Evolutionary conservation across 2,888 invertebrate species (phyloP).

Genomic region (Colostygia pectinataria): DNA sequence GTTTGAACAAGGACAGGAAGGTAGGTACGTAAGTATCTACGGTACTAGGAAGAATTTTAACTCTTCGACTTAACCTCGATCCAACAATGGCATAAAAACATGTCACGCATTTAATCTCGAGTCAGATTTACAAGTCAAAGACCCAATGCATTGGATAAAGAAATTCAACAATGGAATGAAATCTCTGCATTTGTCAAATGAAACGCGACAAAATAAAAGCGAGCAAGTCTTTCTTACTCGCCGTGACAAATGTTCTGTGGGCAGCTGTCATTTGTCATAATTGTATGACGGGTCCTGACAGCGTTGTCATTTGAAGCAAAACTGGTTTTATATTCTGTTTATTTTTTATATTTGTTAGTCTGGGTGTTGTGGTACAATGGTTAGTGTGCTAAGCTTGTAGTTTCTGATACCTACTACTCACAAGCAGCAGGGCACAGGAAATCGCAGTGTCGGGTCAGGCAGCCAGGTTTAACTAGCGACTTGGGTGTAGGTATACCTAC

Average conservation of each 20-base stretch:
- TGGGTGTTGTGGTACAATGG: no score
- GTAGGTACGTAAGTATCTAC: no score
- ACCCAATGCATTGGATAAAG: conserved; percentile 37
- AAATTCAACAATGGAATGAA: conserved; percentile 54
- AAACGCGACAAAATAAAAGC: conserved; percentile 53
- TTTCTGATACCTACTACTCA: no score
- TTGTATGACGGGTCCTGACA: conserved; percentile 20
- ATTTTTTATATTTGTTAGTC: no score
- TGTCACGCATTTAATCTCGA: conserved; percentile 31
- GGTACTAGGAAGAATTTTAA: conserved; percentile 18
- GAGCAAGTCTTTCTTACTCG: conserved; percentile 41
- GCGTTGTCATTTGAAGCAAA: conserved; percentile 30
- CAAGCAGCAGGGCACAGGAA: no score
- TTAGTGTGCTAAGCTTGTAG: no score
- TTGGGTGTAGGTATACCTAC: no score
- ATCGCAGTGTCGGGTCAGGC: no score
- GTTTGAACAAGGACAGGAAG: no score
- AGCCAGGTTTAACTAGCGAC: no score
- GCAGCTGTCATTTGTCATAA: conserved; percentile 55
- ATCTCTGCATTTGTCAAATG: conserved; percentile 57
- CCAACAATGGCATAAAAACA: conserved; percentile 34
- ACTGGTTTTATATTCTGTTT: background rate
- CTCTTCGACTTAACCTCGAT: conserved; percentile 19
- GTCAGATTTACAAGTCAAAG: conserved; percentile 39
- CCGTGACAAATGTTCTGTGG: conserved; percentile 57